Base-by-base conservation (phyloP, 1,140 invertebrate genomes). In the Cataglyphis hispanica region DNA sequence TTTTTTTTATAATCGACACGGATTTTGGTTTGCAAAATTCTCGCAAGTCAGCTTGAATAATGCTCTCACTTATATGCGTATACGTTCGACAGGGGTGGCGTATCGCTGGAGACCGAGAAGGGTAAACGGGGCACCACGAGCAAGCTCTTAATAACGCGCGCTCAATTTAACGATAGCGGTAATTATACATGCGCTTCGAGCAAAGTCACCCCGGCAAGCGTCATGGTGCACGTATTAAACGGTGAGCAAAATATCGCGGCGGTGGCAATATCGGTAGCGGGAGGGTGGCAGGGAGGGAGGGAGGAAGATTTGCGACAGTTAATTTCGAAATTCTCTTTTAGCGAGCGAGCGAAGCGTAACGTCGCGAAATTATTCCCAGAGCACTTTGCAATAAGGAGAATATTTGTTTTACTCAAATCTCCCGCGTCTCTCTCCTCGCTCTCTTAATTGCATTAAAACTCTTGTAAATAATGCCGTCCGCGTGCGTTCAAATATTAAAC, bases 91-190 rank as follows among this genome's bases (percentile, higher is more conserved):
- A 94, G 98, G 64, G 97, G 97, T 22, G 98, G 98, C 5, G 98
- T 99, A 90, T 98, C 97, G 90, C 95, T 99, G 85, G 98, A 98
- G 94, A 98, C 98, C 6, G 98, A 98, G 94, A 98, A 98, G 95
- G 98, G 97, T 1, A 97, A 98, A 91, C 95, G 96, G 1, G 97
- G 97, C 13, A 98, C 98, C 27, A 98, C 97, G 58, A 98, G 98
- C 94, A 98, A 98, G 92, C 95, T 99, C 76, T 96, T 98, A 92
- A 97, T 99, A 86, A 98, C 98, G 2, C 97, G 98, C 90, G 98
- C 98, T 7, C 96, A 97, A 3, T 95, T 98, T 27, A 95, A 96
- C 11, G 98, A 99, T 94, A 98, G 98, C 6, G 98, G 98, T 75
- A 98, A 98, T 94, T 98, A 98, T 93, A 98, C 97, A 13, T 98